Conservation (phyloP, 2,797 vertebrate genomes). For the Artibeus jamaicensis region DNA sequence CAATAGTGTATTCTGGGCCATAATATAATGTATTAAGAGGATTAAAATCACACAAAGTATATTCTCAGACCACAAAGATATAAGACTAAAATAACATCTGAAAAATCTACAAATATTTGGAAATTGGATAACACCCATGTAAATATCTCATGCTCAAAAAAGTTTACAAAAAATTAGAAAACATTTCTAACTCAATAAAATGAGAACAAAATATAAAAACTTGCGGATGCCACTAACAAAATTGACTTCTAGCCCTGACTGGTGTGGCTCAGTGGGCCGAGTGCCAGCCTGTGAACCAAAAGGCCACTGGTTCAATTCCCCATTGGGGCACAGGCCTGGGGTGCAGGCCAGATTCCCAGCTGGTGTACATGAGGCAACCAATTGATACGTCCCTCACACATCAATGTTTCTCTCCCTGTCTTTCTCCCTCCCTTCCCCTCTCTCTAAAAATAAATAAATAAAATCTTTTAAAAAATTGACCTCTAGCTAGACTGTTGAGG, state of each 20-base stretch:
- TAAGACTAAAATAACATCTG: neutral
- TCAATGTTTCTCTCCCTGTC: neutral
- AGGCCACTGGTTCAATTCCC: neutral
- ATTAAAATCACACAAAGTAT: neutral
- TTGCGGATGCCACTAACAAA: neutral
- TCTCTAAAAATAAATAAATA: neutral
- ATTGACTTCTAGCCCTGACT: neutral
- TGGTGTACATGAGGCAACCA: neutral
- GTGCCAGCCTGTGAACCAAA: neutral
- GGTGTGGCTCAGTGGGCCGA: neutral
- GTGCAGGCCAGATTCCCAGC: neutral
- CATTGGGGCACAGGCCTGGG: neutral
- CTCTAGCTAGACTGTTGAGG: neutral
- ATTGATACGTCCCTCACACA: neutral
- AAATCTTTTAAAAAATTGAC: neutral
- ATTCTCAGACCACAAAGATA: neutral
- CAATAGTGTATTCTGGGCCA: neutral
- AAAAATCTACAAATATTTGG: constrained; percentile 14
- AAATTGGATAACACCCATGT: neutral
- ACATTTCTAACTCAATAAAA: neutral
- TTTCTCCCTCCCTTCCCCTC: too few species aligned
- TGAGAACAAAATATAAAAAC: neutral
- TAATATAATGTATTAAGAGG: neutral
- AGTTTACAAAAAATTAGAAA: neutral
- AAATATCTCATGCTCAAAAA: neutral